Conservation (phyloP, 2,888 invertebrate species). For the Atrina japonica region DNA sequence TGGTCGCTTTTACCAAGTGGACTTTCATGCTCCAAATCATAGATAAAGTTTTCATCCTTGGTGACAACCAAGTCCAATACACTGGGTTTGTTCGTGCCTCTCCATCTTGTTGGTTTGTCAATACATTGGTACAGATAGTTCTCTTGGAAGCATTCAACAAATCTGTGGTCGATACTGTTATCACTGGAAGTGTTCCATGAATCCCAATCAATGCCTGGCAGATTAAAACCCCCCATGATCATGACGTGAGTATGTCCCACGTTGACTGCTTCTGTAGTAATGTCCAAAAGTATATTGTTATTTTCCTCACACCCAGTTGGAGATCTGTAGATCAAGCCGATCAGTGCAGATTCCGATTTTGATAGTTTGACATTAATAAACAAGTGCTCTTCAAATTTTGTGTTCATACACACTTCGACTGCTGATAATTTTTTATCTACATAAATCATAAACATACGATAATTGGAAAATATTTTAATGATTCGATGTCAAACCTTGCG, state of each 20-base stretch:
- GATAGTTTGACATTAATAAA: too few species aligned
- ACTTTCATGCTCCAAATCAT: slow-evolving; percentile 12
- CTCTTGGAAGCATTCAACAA: neutral
- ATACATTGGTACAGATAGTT: slow-evolving; percentile 14
- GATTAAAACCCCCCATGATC: slow-evolving; percentile 18
- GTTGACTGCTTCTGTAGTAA: too few species aligned
- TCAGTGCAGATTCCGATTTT: too few species aligned
- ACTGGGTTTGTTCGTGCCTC: slow-evolving; percentile 3
- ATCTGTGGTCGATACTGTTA: slow-evolving; percentile 1
- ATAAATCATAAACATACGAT: too few species aligned
- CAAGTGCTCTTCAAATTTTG: too few species aligned
- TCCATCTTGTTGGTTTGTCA: slow-evolving; percentile 18
- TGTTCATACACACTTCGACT: too few species aligned
- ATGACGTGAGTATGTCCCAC: neutral
- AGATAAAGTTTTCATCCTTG: slow-evolving; percentile 14
- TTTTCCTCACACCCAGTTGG: too few species aligned
- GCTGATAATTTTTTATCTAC: too few species aligned
- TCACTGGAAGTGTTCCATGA: neutral
- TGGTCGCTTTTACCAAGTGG: slow-evolving; percentile 34
- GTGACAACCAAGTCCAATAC: slow-evolving; percentile 23
- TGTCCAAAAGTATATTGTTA: too few species aligned
- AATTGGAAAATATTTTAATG: too few species aligned
- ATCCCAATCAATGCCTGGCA: slow-evolving; percentile 17
- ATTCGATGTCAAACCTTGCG: too few species aligned
- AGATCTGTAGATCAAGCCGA: too few species aligned